Evolutionary conservation across 2,113 vertebrate genomes (phyloP), one percentile per base, ranked within the genome.

Genomic region (Theristicus caerulescens): DNA sequence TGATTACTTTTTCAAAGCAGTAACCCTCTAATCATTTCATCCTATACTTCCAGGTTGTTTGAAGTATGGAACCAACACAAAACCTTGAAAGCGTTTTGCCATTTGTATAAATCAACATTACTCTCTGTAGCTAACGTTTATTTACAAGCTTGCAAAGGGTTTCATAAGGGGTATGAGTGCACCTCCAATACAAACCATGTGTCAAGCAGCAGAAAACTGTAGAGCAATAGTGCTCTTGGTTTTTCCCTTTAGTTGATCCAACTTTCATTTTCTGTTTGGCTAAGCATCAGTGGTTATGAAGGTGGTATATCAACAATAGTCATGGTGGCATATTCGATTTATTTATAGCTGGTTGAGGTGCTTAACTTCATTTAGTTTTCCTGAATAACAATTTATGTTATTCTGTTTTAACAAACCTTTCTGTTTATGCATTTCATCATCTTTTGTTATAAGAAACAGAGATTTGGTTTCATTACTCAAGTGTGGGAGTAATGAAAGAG

Each of bases 121-220:
- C 2, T 80, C 22, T 84, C 47, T 90, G 36, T 73, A 85, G 54
- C 73, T 76, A 92, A 61, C 31, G 36, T 96, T 97, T 94, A 90
- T 90, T 96, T 95, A 93, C 87, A 89, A 72, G 49, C 27, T 88
- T 89, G 16, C 47, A 86, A 79, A 93, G 34, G 34, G 44, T 92
- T 95, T 94, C 66, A 24, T 59, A 82, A 88, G 58, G 64, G 49
- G 47, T 95, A 61, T 79, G 77, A 9, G 15, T 83, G 71, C 51
- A 93, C 77, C 72, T 96, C 92, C 92, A 95, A 95, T 85, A 81
- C 55, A 97, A 97, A 96, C 82, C 95, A 96, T 92, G 85, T 97
- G 95, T 96, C 72, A 95, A 85, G 66, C 13, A 27, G 64, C 59
- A 88, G 78, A 93, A 94, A 54, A 71, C 47, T 87, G 32, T 10